Evolutionary conservation across 1,140 invertebrate species (phyloP), one percentile per base, ranked within the genome.

Genomic region (Heliconius melpomene): DNA sequence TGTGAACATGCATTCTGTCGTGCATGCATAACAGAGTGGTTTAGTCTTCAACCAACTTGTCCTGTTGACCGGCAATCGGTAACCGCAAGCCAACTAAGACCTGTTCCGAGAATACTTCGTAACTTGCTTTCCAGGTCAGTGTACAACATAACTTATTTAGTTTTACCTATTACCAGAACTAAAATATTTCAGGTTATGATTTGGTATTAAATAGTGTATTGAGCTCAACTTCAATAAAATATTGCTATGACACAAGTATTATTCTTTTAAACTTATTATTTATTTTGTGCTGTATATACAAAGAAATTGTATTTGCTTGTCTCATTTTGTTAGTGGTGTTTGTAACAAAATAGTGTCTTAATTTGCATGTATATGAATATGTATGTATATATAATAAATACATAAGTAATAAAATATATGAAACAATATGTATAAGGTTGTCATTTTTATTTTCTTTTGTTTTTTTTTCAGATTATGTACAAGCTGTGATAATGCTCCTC

Each of bases 1-100:
- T 99, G 98, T 95, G 98, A 99, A 93, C 98, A 99, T 95, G 98
- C 98, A 79, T 99, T 99, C 95, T 99, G 98, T 95, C 96, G 97
- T 87, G 96, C 96, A 23, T 99, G 98, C 92, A 99, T 99, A 83
- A 97, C 97, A 75, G 98, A 99, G 94, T 99, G 98, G 98, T 96
- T 99, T 79, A 97, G 97, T 74, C 95, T 98, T 60, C 98, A 99
- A 89, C 98, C 97, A 20, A 98, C 98, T 29, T 99, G 98, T 93
- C 98, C 98, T 32, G 96, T 99, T 66, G 98, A 99, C 93, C 96
- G 98, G 74, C 98, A 98, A 88, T 95, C 97, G 72, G 97, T 99
- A 76, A 98, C 98, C 38, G 96, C 97, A 20, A 96, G 97, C 78
- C 98, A 99, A 91, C 94, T 99, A 6, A 96, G 98, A 92, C 97